Evolutionary conservation across 1,140 invertebrate genomes (phyloP).

Genomic region (Rhyacophila brunnea): DNA sequence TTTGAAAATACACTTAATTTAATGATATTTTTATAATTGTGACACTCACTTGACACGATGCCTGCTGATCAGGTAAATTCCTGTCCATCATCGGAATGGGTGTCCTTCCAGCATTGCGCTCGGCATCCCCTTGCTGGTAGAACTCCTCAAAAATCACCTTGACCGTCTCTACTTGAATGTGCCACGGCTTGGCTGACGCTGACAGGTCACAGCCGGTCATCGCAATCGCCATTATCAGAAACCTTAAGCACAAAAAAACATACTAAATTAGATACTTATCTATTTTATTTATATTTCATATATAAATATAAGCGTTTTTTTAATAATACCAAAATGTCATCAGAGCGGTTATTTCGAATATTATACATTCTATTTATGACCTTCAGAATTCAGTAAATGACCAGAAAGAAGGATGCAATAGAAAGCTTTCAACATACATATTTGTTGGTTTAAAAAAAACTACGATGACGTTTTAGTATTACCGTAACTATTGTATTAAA

Average conservation of each 20-base stretch:
- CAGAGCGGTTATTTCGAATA: too few species aligned
- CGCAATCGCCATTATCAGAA: constrained; percentile 67
- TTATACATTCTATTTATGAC: too few species aligned
- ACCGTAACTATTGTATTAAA: too few species aligned
- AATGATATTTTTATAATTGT: constrained; percentile 5
- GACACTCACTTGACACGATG: constrained; percentile 67
- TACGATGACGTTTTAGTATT: too few species aligned
- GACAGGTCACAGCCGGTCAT: constrained; percentile 86
- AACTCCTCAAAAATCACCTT: constrained; percentile 85
- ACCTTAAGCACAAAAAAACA: constrained; percentile 35
- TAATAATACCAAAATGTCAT: too few species aligned
- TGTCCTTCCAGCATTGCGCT: constrained; percentile 63
- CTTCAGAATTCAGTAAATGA: too few species aligned
- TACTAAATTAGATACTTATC: neutral
- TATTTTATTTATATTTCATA: neutral
- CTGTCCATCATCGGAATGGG: constrained; percentile 86
- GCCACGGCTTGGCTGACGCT: constrained; percentile 79
- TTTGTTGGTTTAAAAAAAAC: too few species aligned
- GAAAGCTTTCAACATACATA: too few species aligned
- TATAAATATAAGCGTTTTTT: too few species aligned
- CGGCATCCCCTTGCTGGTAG: constrained; percentile 78
- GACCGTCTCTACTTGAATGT: constrained; percentile 78
- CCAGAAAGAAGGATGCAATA: too few species aligned
- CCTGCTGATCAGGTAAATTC: constrained; percentile 68
- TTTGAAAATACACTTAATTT: too few species aligned